A percentile compares a stretch with the other conserved stretches of the same genome.
phyloP scores from a whole-genome alignment of 2,113 vertebrate genomes.

The Mandrillus leucophaeus region DNA sequence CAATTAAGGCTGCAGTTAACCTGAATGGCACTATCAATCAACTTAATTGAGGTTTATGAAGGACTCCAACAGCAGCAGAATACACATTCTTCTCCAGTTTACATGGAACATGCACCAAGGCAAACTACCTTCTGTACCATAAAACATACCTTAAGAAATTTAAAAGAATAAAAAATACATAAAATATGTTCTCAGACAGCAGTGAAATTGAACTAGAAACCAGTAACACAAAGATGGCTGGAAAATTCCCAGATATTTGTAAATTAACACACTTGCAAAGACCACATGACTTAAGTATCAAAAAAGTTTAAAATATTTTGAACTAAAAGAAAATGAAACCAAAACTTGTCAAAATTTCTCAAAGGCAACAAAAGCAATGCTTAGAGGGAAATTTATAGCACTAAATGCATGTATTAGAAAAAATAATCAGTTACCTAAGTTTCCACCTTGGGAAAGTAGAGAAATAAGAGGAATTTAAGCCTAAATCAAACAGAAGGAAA shows the following conservation, averaged over 20 bases:
- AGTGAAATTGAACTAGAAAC: conserved; percentile 24
- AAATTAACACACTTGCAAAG: background rate
- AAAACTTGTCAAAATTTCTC: background rate
- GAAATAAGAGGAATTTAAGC: conserved; percentile 11
- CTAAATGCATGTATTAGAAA: conserved; percentile 20
- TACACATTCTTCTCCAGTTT: background rate
- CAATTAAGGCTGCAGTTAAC: background rate
- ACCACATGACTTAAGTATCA: background rate
- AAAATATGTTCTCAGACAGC: conserved; percentile 5
- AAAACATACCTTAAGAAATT: conserved; percentile 14
- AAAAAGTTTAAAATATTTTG: background rate
- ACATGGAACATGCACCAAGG: background rate
- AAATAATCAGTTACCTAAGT: background rate
- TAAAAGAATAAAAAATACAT: background rate
- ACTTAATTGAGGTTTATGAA: background rate
- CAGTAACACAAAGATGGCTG: background rate
- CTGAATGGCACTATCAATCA: background rate
- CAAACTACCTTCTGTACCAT: background rate
- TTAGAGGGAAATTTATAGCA: background rate
- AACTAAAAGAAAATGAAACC: conserved; percentile 25
- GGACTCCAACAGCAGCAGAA: background rate
- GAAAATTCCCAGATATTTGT: conserved; percentile 7
- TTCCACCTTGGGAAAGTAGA: background rate
- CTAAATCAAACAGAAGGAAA: background rate
- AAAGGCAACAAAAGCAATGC: background rate